Evolutionary conservation across 1,140 invertebrate species (phyloP).

Genomic region (Zophobas atratus): DNA sequence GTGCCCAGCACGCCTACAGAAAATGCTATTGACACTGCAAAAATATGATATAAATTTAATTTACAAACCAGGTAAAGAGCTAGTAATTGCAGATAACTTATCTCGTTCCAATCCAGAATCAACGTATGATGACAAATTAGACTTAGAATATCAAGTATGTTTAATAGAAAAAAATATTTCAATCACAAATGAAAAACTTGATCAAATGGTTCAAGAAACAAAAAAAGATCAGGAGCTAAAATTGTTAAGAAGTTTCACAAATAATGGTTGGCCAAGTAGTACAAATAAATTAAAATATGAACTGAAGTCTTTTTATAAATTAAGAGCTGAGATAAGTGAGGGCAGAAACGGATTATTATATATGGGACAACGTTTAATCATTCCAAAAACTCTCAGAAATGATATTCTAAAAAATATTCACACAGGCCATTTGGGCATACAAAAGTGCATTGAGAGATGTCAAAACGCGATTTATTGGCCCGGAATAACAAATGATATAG

Average conservation of each 20-base stretch:
- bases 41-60: conserved; percentile 54
- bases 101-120: conserved; percentile 52
- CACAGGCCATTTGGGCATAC: conserved; percentile 51
- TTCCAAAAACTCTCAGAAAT: conserved; percentile 25
- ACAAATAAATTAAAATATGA: too few relatives aligned
- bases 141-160: conserved; percentile 48
- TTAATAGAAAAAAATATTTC: conserved; percentile 41
- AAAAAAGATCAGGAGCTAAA: conserved; percentile 38
- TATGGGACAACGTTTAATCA: conserved; percentile 24
- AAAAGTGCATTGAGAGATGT: conserved; percentile 46
- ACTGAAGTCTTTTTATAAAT: background rate
- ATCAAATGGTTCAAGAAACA: conserved; percentile 17
- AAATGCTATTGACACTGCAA: conserved; percentile 53
- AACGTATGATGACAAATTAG: conserved; percentile 38
- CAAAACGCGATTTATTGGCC: conserved; percentile 49
- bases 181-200: conserved; percentile 27
- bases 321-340: too few relatives aligned
- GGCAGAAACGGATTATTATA: conserved; percentile 24
- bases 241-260: conserved; percentile 26
- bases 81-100: conserved; percentile 64
- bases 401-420: conserved; percentile 49
- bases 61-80: conserved; percentile 56
- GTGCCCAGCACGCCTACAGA: conserved; percentile 52
- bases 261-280: conserved; percentile 33
- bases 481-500: conserved; percentile 42